A percentile compares a stretch with the other conserved stretches of the same genome.
Evolutionary conservation across 2,888 invertebrate species (phyloP).

Genomic region (Sphaerophoria taeniata): DNA sequence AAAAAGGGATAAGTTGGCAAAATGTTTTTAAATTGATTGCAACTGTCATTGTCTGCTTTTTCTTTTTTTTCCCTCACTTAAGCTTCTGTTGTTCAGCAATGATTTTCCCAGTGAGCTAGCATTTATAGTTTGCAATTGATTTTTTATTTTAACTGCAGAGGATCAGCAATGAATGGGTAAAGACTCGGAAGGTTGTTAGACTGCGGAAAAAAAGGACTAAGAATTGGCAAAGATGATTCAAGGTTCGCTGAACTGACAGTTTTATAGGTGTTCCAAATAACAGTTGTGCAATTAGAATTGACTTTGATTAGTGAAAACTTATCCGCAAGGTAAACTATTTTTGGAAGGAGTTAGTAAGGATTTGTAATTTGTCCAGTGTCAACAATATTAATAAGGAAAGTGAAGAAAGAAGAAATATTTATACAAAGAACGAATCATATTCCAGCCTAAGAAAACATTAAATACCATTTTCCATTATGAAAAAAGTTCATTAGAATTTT

Average conservation of each 20-base stretch:
- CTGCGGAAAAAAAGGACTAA: too few species aligned
- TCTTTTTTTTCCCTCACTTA: conserved; percentile 15
- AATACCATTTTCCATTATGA: too few species aligned
- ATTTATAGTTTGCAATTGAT: conserved; percentile 50
- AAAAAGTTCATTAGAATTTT: too few species aligned
- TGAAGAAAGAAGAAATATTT: too few species aligned
- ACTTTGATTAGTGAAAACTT: conserved; percentile 12
- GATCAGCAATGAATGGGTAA: conserved; percentile 2
- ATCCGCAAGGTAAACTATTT: conserved; percentile 6
- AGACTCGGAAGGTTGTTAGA: conserved; percentile 46
- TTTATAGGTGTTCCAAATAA: conserved; percentile 39
- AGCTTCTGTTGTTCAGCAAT: conserved; percentile 27
- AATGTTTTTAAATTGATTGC: too few species aligned
- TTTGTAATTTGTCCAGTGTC: too few species aligned
- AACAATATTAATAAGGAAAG: too few species aligned
- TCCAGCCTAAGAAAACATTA: too few species aligned
- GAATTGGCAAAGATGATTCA: conserved; percentile 32
- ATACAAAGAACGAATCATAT: too few species aligned
- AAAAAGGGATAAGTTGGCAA: too few species aligned
- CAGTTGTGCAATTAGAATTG: conserved; percentile 14
- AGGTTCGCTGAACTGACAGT: conserved; percentile 5
- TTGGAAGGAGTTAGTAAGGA: too few species aligned
- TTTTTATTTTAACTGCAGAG: conserved; percentile 29
- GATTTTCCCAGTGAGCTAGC: conserved; percentile 39
- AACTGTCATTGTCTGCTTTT: conserved; percentile 40